Conservation (phyloP, 2,888 invertebrate species). For the Exocentrus adspersus region DNA sequence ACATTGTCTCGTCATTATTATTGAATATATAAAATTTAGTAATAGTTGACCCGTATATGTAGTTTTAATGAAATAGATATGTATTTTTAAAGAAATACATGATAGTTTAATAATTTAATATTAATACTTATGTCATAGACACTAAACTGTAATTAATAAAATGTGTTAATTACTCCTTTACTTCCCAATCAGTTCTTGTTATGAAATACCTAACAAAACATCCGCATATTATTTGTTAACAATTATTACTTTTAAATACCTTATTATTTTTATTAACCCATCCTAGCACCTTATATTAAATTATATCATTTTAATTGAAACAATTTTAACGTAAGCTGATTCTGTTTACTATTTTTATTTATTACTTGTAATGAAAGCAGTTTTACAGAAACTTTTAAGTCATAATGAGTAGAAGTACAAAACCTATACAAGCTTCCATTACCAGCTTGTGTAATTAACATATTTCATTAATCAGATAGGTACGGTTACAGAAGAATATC, state of each 20-base stretch:
- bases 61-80: constrained; percentile 61
- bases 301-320: not conserved
- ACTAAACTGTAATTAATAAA: constrained; percentile 50
- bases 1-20: constrained; percentile 60
- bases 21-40: constrained; percentile 62
- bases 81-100: constrained; percentile 61
- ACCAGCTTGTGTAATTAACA: constrained; percentile 43
- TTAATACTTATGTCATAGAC: constrained; percentile 55
- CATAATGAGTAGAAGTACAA: no score
- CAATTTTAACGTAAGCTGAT: no score
- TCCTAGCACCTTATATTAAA: no score
- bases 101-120: constrained; percentile 59
- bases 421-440: no score
- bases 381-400: no score
- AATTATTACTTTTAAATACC: no score
- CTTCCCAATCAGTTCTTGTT: no score
- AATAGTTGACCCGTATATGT: constrained; percentile 63
- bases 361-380: no score
- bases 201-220: no score
- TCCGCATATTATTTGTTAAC: no score
- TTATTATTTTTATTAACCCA: no score
- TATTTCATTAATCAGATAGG: constrained; percentile 49
- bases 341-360: no score
- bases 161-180: constrained; percentile 45
- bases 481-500: constrained; percentile 47